A percentile compares a stretch with the other conserved stretches of the same genome.
These are phyloP conservation scores for Calliphora vicina DNA, from an alignment of 1,140 invertebrate genomes.

Conservation along the genomic window DNA sequence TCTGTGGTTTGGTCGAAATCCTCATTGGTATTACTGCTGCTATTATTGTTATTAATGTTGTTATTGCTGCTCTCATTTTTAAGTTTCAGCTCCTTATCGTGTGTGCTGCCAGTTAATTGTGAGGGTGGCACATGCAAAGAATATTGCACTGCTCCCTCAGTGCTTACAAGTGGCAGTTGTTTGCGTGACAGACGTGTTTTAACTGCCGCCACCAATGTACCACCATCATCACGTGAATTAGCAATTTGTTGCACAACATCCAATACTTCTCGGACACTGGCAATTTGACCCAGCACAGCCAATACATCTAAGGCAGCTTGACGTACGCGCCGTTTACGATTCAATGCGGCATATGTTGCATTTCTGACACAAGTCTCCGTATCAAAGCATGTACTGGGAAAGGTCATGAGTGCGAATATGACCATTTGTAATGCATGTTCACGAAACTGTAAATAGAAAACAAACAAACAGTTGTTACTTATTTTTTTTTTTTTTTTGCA, in stretches of 20 bases:
- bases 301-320: conserved; percentile 83
- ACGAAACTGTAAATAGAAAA: conserved; percentile 66
- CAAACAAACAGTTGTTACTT: neutral
- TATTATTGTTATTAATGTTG: neutral
- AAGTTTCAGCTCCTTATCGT: neutral
- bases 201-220: conserved; percentile 66
- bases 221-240: conserved; percentile 56
- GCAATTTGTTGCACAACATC: conserved; percentile 64
- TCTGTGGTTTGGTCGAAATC: neutral
- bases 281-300: conserved; percentile 78
- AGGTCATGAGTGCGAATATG: conserved; percentile 78
- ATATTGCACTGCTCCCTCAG: conserved; percentile 76
- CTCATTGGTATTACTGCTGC: neutral
- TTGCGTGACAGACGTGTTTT: conserved; percentile 70
- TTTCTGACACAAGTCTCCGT: conserved; percentile 69
- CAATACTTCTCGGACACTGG: conserved; percentile 67
- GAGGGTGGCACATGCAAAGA: conserved; percentile 65
- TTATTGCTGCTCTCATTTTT: neutral
- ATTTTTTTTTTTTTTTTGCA: too few species aligned
- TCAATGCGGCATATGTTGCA: conserved; percentile 70
- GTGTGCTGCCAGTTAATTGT: neutral
- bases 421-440: conserved; percentile 81
- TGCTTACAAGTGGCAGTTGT: conserved; percentile 71
- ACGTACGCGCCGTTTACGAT: conserved; percentile 76
- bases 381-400: conserved; percentile 83